Evolutionary conservation across 1,140 invertebrate genomes (phyloP), one percentile per base, ranked within the genome.

Genomic region (Ips typographus): DNA sequence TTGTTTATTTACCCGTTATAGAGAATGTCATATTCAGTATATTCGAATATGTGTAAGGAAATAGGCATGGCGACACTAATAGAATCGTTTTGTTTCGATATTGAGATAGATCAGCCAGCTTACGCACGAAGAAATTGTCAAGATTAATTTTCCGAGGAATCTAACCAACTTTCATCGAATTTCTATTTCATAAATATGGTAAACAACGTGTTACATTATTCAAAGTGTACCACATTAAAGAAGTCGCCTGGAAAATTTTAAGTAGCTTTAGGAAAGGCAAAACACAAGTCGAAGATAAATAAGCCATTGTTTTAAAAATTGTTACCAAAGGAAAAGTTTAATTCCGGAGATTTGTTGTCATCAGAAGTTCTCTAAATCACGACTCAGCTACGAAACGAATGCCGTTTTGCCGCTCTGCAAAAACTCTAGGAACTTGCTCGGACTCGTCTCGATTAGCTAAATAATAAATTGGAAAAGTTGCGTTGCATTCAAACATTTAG

Each of bases 391-490:
- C 65, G 61, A 60, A 68, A 53, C 65, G 65, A 53, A 52, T 53
- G 47, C 47, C 44, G 61, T 68, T 61, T 68, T 66, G 64, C 8
- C 61, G 58, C 65, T 53, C 42, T 68, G 60, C 56, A 69, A 69
- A 66, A 69, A 69, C 67, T 69, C 40, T 63, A 8, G 67, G 60
- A 69, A 69, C 56, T 69, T 62, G 59, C 55, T 68, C 65, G 49
- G 53, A 55, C 59, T 69, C 57, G 60, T 69, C 67, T 69, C 63
- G 59, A 69, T 69, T 69, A 55, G 51, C 58, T 63, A 62, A 69
- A 69, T 69, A 69, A 69, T 69, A 69, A 69, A 69, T 69, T 62
- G 59, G 59, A 69, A 69, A 69, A 69, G 67, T 69, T 69, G 67
- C 60, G 67, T 69, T 41, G 65, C 43, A 68, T 68, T 68, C n/a